Evolutionary conservation across 2,888 invertebrate species (phyloP), one percentile per base, ranked within the genome.

Genomic region (Gymnosoma rotundatum): DNA sequence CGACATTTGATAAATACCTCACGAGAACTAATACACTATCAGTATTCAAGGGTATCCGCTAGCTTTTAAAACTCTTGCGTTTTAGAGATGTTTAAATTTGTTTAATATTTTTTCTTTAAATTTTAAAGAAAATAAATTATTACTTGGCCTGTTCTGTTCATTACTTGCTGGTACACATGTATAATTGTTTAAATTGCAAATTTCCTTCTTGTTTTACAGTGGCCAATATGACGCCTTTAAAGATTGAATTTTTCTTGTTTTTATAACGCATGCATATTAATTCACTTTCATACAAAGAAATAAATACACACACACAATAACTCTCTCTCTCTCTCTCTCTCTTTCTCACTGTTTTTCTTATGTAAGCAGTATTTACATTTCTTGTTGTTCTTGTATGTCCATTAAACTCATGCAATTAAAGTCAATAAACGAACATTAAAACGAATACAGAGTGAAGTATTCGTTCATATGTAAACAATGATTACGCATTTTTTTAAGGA

Each of bases 351-450:
- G 38, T 38, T 42, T 42, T 60, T 32, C 18, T 52, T 32, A 16
- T 18, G 25, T 70, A 61, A 45, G 61, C 70, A 63, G 56, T 48
- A 70, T 78, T 70, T 63, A 70, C 63, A 70, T 48, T 78, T 63
- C 38, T 45, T 70, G 42, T 42, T 54, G 16, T n/a, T 64, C 1
- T 45, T 70, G 48, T 50, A 50, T 67, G 52, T 76, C 50, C 50
- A 76, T 60, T 76, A 76, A 50, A 76, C 67, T 76, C 58, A 21
- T 67, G 21, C 60, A 52, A 76, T 76, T 76, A 60, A 67, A 61
- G 60, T 52, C 76, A 76, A 61, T 76, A 76, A 76, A 76, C 67
- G 67, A 69, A 42, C n/a, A n/a, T 42, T 38, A 18, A 52, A 20
- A 58, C 63, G 25, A 74, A 14, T 25, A 25, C 61, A 18, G 9